phyloP scores from a whole-genome alignment of 1,140 invertebrate species.

The Sinonovacula constricta region DNA sequence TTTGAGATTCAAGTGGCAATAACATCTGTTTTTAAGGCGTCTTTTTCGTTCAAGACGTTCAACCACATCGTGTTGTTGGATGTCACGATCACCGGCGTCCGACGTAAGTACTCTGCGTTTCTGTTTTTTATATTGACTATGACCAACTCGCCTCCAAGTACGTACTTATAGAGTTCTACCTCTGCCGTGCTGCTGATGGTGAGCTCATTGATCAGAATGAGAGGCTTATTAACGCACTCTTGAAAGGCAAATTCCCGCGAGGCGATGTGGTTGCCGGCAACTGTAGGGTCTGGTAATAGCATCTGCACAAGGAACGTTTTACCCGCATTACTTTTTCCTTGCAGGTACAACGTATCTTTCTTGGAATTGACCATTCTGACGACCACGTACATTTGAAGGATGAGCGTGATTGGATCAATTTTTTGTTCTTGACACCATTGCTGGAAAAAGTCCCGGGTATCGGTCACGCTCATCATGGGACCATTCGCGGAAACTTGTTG shows the following conservation, averaged over 20 bases:
- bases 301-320: neutral
- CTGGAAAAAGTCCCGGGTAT: neutral
- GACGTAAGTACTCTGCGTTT: neutral
- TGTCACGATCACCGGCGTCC: neutral
- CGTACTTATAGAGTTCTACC: constrained; percentile 8
- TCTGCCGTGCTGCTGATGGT: neutral
- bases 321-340: neutral
- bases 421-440: constrained; percentile 2
- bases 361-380: neutral
- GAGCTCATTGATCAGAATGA: constrained; percentile 3
- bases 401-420: neutral
- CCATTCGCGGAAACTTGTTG: neutral
- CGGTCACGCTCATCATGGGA: neutral
- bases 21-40: neutral
- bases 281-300: neutral
- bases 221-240: neutral
- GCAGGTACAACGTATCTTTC: neutral
- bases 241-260: neutral
- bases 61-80: neutral
- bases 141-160: constrained; percentile 1
- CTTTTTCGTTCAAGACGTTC: neutral
- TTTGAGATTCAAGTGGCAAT: neutral
- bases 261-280: neutral
- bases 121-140: constrained; percentile 19
- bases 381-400: neutral